phyloP scores from a whole-genome alignment of 2,113 vertebrate genomes.

The Oxygymnocypris stewartii region DNA sequence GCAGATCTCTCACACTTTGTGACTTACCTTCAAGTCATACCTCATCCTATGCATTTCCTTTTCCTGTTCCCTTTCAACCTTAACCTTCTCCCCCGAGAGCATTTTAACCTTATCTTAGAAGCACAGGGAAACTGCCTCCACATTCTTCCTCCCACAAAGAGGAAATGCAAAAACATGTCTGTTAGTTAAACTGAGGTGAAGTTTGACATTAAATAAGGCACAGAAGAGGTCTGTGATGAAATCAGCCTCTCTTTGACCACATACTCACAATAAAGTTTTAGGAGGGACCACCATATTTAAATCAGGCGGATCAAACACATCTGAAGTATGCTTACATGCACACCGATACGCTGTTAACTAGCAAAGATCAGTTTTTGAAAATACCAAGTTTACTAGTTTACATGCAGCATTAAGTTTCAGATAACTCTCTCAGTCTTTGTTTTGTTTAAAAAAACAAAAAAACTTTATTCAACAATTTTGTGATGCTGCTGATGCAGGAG shows the following conservation, averaged over 20 bases:
- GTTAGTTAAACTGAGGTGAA: constrained; percentile 45
- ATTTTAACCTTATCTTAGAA: constrained; percentile 67
- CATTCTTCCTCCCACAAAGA: constrained; percentile 39
- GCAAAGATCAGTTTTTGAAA: background rate
- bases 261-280: background rate
- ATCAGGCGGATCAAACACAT: background rate
- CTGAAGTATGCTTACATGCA: background rate
- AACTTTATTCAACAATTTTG: no score
- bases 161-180: constrained; percentile 56
- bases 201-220: constrained; percentile 29
- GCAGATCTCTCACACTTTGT: background rate
- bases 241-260: background rate
- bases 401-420: background rate
- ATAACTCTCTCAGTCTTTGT: no score
- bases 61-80: constrained; percentile 63
- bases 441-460: no score
- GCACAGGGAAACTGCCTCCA: constrained; percentile 57
- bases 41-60: constrained; percentile 61
- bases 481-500: no score
- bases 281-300: background rate
- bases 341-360: background rate
- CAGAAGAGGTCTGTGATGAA: constrained; percentile 41
- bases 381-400: background rate
- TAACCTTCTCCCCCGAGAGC: constrained; percentile 48
- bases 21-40: constrained; percentile 7